Conservation (phyloP, 1,140 invertebrate genomes). For the Drosophila sp. region DNA sequence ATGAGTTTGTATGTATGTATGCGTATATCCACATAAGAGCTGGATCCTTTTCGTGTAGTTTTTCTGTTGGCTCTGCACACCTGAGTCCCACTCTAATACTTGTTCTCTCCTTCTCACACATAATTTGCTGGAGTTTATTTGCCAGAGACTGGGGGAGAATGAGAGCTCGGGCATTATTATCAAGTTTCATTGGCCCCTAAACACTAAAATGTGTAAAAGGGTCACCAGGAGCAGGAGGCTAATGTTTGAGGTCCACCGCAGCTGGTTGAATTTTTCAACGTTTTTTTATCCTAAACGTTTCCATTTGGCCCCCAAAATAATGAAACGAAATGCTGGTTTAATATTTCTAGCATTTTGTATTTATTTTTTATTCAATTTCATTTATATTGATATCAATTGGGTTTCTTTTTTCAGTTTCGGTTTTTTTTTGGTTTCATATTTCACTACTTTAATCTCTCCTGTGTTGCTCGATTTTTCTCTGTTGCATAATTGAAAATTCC, state of each 20-base stretch:
- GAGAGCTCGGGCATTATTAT: conserved; percentile 42
- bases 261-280: conserved; percentile 5
- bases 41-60: conserved; percentile 6
- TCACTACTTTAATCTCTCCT: conserved; percentile 62
- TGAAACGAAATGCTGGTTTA: conserved; percentile 50
- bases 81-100: not conserved
- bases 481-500: conserved; percentile 48
- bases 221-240: conserved; percentile 61
- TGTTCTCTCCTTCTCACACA: conserved; percentile 31
- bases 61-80: not conserved
- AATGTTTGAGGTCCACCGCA: conserved; percentile 53
- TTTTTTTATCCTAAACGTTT: conserved; percentile 24
- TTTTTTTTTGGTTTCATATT: conserved; percentile 24
- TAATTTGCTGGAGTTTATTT: conserved; percentile 73
- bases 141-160: conserved; percentile 29
- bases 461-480: conserved; percentile 25
- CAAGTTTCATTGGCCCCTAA: conserved; percentile 68
- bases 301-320: conserved; percentile 27
- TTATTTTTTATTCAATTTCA: conserved; percentile 76
- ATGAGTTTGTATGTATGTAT: not conserved
- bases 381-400: conserved; percentile 70
- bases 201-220: conserved; percentile 68
- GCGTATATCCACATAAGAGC: not conserved
- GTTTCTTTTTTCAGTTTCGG: conserved; percentile 34
- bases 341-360: conserved; percentile 75